Conservation (phyloP, 2,888 invertebrate genomes). For the Dryocosmus kuriphilus region DNA sequence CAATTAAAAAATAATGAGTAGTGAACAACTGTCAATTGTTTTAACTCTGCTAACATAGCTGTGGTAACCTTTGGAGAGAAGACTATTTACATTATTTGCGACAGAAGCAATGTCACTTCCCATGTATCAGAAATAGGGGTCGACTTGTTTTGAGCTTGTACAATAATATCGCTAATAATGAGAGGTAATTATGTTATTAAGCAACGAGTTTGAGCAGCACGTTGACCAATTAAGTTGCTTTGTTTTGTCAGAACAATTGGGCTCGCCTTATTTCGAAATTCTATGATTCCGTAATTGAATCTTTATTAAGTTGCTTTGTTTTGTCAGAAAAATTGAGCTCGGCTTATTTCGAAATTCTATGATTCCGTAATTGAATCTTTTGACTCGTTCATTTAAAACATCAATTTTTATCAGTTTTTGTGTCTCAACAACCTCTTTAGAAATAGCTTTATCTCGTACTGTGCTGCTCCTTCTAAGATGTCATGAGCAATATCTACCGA, state of each 20-base stretch:
- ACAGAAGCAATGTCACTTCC: conserved; percentile 46
- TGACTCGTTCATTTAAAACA: conserved; percentile 14
- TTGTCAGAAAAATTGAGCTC: conserved; percentile 52
- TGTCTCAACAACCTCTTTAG: too few species aligned
- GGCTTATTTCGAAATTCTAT: conserved; percentile 48
- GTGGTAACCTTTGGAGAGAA: conserved; percentile 42
- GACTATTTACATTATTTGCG: conserved; percentile 45
- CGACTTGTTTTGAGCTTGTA: conserved; percentile 13
- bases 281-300: too few species aligned
- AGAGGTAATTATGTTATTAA: conserved; percentile 45
- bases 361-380: conserved; percentile 45
- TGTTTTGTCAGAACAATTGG: too few species aligned
- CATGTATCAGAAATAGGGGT: conserved; percentile 21
- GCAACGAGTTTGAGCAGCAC: conserved; percentile 5
- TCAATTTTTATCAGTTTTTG: too few species aligned
- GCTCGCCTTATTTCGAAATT: too few species aligned
- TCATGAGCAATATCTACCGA: too few species aligned
- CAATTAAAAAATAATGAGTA: conserved; percentile 42
- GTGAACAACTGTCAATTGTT: conserved; percentile 40
- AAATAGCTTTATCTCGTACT: too few species aligned
- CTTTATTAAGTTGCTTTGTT: too few species aligned
- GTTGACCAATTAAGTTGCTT: too few species aligned
- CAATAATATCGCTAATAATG: conserved; percentile 41
- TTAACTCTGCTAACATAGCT: conserved; percentile 40
- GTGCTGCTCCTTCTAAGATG: too few species aligned